Conservation (phyloP, 2,113 vertebrate genomes). For the Paramisgurnus dabryanus region DNA sequence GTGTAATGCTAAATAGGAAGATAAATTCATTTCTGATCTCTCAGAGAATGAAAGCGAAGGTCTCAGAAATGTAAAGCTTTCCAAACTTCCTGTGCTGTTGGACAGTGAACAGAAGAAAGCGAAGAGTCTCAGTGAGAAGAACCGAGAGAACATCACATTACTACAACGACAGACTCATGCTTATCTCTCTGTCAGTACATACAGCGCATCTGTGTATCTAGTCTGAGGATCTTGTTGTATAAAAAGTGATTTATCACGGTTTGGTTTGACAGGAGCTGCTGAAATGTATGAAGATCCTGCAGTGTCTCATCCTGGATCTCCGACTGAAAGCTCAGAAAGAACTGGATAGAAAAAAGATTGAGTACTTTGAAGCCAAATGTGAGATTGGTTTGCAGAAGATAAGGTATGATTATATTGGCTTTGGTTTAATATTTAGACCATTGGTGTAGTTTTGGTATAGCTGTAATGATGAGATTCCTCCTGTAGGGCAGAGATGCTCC, state of each 20-base stretch:
- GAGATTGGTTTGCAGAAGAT: constrained; percentile 82
- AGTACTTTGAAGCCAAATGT: constrained; percentile 85
- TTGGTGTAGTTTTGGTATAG: neutral
- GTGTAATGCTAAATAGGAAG: too few species aligned
- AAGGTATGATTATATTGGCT: constrained; percentile 63
- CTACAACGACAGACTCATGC: constrained; percentile 77
- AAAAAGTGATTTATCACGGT: neutral
- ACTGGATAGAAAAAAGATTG: constrained; percentile 77
- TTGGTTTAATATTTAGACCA: neutral
- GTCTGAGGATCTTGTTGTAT: neutral
- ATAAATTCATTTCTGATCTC: neutral
- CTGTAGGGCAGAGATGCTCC: constrained; percentile 80
- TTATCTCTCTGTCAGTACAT: constrained; percentile 68
- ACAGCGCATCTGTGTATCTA: too few species aligned
- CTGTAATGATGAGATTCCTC: constrained; percentile 8
- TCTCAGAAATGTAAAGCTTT: constrained; percentile 73
- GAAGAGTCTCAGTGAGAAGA: constrained; percentile 66
- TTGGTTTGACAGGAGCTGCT: constrained; percentile 73
- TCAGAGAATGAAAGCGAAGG: constrained; percentile 78
- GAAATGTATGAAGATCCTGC: constrained; percentile 78
- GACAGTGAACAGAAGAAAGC: constrained; percentile 73
- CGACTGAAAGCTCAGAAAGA: constrained; percentile 79
- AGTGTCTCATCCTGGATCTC: constrained; percentile 78
- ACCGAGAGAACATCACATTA: constrained; percentile 67
- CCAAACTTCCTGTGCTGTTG: constrained; percentile 72